These are phyloP conservation scores for Musca domestica DNA, from an alignment of 1,140 invertebrate genomes.

Conservation along the genomic window DNA sequence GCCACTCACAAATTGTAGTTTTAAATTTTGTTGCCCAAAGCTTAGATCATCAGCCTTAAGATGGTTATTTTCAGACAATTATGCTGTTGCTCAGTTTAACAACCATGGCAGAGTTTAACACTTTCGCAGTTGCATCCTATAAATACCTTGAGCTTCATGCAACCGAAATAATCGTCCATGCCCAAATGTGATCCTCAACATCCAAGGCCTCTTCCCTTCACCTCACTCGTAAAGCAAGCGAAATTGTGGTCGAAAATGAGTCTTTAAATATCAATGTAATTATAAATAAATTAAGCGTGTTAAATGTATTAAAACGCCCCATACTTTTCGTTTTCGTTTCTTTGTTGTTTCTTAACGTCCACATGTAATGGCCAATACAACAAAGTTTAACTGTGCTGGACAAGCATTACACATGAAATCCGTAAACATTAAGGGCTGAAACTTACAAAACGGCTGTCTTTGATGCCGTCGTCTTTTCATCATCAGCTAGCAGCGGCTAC, in stretches of 20 bases:
- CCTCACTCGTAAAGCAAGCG: neutral
- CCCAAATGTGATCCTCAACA: neutral
- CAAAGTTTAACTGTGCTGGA: too few species aligned
- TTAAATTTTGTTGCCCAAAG: too few species aligned
- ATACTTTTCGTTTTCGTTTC: neutral
- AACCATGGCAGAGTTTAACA: constrained; percentile 6
- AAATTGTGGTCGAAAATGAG: neutral
- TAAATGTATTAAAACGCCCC: constrained; percentile 21
- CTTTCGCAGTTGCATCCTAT: constrained; percentile 15
- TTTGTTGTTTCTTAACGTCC: too few species aligned
- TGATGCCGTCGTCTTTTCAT: too few species aligned
- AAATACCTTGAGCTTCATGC: constrained; percentile 2
- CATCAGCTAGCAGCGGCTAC: too few species aligned
- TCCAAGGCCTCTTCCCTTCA: neutral
- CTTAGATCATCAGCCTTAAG: too few species aligned
- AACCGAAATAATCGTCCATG: neutral
- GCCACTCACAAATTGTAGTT: too few species aligned
- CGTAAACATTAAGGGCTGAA: too few species aligned
- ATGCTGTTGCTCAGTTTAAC: neutral
- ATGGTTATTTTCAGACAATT: too few species aligned
- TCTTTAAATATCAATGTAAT: constrained; percentile 18
- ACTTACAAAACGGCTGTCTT: too few species aligned
- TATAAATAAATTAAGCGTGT: constrained; percentile 22
- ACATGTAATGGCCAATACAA: too few species aligned
- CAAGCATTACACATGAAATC: too few species aligned